Conservation (phyloP, 1,140 invertebrate species). For the Cherax quadricarinatus region DNA sequence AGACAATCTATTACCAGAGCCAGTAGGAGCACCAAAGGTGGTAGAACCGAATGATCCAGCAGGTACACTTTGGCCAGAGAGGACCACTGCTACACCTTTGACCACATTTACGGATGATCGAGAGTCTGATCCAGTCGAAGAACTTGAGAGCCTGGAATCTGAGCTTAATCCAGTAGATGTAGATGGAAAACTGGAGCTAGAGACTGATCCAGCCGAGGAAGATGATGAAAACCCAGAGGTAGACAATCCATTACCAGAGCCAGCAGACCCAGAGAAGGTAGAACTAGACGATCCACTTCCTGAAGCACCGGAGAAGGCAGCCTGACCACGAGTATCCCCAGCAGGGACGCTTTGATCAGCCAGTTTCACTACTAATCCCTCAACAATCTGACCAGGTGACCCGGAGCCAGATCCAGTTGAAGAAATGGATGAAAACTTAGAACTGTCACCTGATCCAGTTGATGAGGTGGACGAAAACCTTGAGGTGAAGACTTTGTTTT, state of each 20-base stretch:
- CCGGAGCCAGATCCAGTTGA: too few species aligned
- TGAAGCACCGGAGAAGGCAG: neutral
- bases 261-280: neutral
- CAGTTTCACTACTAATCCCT: neutral
- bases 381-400: too few species aligned
- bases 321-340: too few species aligned
- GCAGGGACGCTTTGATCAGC: neutral
- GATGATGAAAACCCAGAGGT: too few species aligned
- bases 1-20: neutral
- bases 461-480: too few species aligned
- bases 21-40: neutral
- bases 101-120: neutral
- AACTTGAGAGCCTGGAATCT: neutral
- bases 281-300: neutral
- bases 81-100: neutral
- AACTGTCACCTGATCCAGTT: too few species aligned
- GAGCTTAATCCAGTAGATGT: neutral
- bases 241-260: neutral
- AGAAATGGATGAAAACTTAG: neutral
- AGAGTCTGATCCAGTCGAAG: neutral
- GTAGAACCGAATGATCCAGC: neutral
- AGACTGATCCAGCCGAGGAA: neutral
- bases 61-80: neutral
- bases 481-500: too few species aligned
- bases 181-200: neutral